Conservation (phyloP, 1,140 invertebrate species). For the Heliconius nattereri region DNA sequence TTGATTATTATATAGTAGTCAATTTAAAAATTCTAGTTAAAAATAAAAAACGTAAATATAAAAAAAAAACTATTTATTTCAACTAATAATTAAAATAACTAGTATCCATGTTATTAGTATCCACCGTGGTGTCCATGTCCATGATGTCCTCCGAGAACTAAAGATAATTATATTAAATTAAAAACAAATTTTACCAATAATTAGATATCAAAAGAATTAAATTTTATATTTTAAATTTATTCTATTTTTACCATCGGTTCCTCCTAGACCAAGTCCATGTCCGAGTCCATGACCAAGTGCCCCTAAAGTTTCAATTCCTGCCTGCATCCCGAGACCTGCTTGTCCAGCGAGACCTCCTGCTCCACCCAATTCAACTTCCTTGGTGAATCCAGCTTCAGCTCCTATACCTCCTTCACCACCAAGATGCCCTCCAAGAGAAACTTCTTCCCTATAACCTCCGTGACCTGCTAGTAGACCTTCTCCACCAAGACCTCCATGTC, state of each 20-base stretch:
- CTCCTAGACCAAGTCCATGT: too few relatives aligned
- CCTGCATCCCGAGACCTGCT: not conserved
- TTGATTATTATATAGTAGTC: too few relatives aligned
- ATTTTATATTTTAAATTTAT: too few relatives aligned
- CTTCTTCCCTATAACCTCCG: not conserved
- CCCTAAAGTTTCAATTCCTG: too few relatives aligned
- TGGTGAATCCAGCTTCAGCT: not conserved
- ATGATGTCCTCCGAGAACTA: constrained; percentile 22
- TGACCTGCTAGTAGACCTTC: not conserved
- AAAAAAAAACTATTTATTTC: not conserved
- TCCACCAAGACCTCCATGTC: not conserved
- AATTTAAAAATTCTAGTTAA: not conserved
- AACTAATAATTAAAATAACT: constrained; percentile 23
- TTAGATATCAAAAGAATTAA: too few relatives aligned
- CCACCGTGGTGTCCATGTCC: constrained; percentile 29
- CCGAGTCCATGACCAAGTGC: too few relatives aligned
- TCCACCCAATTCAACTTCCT: not conserved
- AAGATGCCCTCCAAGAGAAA: not conserved
- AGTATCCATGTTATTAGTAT: constrained; percentile 50
- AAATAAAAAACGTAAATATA: not conserved
- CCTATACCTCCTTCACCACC: not conserved
- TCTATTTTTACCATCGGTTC: too few relatives aligned
- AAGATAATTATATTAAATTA: too few relatives aligned
- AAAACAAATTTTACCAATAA: too few relatives aligned
- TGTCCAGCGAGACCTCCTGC: not conserved